Conservation (phyloP, 2,113 vertebrate species). For the Pedionomus torquatus region DNA sequence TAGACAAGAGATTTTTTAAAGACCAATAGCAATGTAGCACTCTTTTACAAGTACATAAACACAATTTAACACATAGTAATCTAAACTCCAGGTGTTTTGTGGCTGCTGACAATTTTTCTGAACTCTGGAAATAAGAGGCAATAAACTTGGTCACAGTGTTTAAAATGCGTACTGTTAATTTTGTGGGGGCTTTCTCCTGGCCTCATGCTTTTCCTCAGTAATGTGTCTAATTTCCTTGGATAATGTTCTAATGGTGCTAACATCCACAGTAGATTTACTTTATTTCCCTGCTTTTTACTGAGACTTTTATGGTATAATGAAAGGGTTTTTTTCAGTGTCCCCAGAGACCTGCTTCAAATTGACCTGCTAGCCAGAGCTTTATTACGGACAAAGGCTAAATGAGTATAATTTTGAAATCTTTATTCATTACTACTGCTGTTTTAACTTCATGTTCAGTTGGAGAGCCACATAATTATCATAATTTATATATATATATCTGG, state of each 20-base stretch:
- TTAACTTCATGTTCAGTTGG: background rate
- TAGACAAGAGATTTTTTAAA: constrained; percentile 4
- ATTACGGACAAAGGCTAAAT: constrained; percentile 50
- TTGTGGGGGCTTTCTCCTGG: background rate
- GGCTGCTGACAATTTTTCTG: constrained; percentile 17
- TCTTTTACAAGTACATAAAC: constrained; percentile 54
- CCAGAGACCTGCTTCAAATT: constrained; percentile 14
- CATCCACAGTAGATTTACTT: constrained; percentile 22
- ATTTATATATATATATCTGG: background rate
- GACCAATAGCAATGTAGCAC: background rate
- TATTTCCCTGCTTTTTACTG: constrained; percentile 31
- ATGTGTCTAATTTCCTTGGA: constrained; percentile 25
- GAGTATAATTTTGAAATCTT: constrained; percentile 15
- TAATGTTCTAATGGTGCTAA: constrained; percentile 10
- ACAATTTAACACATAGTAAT: constrained; percentile 38
- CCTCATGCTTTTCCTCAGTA: background rate
- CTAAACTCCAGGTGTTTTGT: constrained; percentile 55
- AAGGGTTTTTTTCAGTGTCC: constrained; percentile 26
- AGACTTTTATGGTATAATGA: background rate
- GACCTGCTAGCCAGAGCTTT: constrained; percentile 21
- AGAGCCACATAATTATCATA: background rate
- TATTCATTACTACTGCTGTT: constrained; percentile 1
- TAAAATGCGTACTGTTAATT: constrained; percentile 38
- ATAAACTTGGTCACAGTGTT: background rate
- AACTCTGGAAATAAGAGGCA: constrained; percentile 29